Evolutionary conservation across 2,113 vertebrate genomes (phyloP), one percentile per base, ranked within the genome.

Genomic region (Leptocoma aspasia): DNA sequence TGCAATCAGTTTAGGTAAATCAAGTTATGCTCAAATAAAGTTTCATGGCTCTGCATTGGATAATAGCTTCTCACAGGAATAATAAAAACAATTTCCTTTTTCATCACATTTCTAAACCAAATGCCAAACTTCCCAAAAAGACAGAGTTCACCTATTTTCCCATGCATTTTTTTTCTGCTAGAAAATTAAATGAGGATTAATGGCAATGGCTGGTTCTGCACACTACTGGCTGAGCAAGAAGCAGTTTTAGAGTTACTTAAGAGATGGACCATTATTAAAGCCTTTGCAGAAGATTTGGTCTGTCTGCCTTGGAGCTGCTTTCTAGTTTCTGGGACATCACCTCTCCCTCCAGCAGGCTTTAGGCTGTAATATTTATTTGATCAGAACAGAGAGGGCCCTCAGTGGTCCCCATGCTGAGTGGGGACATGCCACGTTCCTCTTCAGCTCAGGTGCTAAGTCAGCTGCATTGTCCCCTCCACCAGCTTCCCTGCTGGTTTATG

Each of bases 71-170:
- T 94, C 89, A 33, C 21, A 84, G 87, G 73, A 73, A 77, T 77
- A 92, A 94, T 88, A 75, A 94, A 97, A 96, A 81, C 71, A n/a
- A 78, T 96, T 95, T 84, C 86, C 56, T 92, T 86, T 96, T 73
- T 82, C 83, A 49, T 88, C 53, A 56, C 77, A 26, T 80, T 89
- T 92, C 63, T 64, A 89, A 95, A 84, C 65, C 21, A 69, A 71
- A 45, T 65, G 52, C 63, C 83, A 59, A 54, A 56, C 77, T 71
- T 66, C 53, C 80, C 75, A 12, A 92, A 94, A 86, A 86, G 45
- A 45, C 42, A 79, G 35, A 82, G 72, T 69, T 83, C 50, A 24
- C 80, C 76, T 75, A 19, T 35, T 89, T 86, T 76, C 57, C 60
- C 2, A 0, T 17, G 39, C 4, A 1, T 21, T 75, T 49, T 49